Conservation (phyloP, 2,888 invertebrate species). For the Eristalis arbustorum region DNA sequence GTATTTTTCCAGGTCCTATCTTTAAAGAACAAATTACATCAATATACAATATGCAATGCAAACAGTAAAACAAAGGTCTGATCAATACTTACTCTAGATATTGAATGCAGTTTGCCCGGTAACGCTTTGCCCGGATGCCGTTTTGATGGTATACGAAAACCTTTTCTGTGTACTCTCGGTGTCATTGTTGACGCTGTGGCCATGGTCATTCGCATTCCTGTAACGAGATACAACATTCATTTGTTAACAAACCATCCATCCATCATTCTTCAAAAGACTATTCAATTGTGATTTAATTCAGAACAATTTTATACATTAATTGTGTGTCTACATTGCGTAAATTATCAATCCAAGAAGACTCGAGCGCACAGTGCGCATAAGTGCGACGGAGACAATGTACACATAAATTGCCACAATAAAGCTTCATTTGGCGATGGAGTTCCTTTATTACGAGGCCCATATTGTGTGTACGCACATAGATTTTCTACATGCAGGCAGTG, state of each 20-base stretch:
- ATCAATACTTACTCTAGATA: conserved; percentile 80
- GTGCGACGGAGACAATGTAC: conserved; percentile 27
- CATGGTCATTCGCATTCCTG: conserved; percentile 89
- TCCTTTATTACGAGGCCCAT: conserved; percentile 31
- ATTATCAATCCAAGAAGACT: conserved; percentile 45
- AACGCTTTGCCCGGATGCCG: conserved; percentile 81
- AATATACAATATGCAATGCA: too few relatives aligned
- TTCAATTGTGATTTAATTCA: conserved; percentile 68
- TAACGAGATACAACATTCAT: conserved; percentile 60
- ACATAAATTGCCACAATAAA: conserved; percentile 53
- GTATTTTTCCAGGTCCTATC: conserved; percentile 79
- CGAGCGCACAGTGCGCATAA: not conserved
- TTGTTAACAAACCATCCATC: conserved; percentile 19
- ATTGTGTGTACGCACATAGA: not conserved
- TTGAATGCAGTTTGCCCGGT: conserved; percentile 80
- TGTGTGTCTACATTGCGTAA: conserved; percentile 65
- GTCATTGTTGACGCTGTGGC: conserved; percentile 85
- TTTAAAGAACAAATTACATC: conserved; percentile 41
- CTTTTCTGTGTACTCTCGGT: conserved; percentile 85
- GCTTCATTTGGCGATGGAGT: conserved; percentile 36
- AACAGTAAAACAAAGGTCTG: not conserved
- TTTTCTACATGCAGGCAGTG: conserved; percentile 1
- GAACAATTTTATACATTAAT: conserved; percentile 59
- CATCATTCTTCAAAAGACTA: conserved; percentile 29
- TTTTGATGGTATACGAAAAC: conserved; percentile 86